A percentile compares a stretch with the other conserved stretches of the same genome.
phyloP scores from a whole-genome alignment of 2,797 vertebrate species.

The Pantherophis vulpinus region DNA sequence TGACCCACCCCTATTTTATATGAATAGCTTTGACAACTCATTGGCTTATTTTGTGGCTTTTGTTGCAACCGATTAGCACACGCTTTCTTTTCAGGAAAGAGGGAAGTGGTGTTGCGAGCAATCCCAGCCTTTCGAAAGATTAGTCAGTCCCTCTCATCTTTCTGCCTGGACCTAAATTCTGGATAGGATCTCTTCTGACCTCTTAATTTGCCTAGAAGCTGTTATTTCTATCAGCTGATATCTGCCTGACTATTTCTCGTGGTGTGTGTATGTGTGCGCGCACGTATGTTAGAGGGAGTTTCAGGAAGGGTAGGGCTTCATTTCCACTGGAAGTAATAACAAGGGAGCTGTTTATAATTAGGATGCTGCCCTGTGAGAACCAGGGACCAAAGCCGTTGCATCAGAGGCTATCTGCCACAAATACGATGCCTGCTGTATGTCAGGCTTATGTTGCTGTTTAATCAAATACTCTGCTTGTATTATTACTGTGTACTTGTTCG shows the following conservation, averaged over 20 bases:
- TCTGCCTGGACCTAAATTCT: background rate
- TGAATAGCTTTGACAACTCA: background rate
- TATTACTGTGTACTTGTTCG: background rate
- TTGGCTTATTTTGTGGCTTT: background rate
- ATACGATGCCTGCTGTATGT: background rate
- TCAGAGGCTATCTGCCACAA: background rate
- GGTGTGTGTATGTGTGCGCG: conserved; percentile 13
- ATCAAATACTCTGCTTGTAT: background rate
- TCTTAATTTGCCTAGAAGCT: conserved; percentile 40
- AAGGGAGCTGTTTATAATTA: conserved; percentile 10
- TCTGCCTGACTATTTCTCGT: conserved; percentile 63
- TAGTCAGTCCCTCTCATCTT: conserved; percentile 25
- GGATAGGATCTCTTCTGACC: conserved; percentile 50
- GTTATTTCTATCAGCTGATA: conserved; percentile 72
- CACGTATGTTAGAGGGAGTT: rapidly evolving
- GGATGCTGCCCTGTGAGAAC: background rate
- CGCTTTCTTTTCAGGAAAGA: background rate
- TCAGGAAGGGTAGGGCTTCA: background rate
- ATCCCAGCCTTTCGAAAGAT: background rate
- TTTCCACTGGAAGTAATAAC: conserved; percentile 1
- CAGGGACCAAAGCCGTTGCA: background rate
- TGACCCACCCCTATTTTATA: background rate
- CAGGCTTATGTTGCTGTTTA: background rate
- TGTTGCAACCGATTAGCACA: background rate
- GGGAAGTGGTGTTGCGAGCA: background rate